phyloP scores from a whole-genome alignment of 2,888 invertebrate species.

The Drosophila recens region DNA sequence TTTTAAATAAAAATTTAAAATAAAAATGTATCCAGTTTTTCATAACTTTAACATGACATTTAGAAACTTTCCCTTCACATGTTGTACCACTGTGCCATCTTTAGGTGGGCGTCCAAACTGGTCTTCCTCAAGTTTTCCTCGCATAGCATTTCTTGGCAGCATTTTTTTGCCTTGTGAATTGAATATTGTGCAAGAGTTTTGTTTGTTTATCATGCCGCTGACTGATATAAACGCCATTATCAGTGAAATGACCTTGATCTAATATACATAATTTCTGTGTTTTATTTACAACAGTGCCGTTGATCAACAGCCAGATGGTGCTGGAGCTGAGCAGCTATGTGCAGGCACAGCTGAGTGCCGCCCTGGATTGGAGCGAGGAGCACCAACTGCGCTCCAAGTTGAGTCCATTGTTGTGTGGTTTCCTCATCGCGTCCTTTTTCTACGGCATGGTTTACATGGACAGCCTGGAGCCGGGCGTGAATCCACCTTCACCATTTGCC shows the following conservation, averaged over 20 bases:
- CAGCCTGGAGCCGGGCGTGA: slow-evolving; percentile 87
- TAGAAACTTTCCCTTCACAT: too few species aligned
- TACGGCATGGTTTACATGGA: slow-evolving; percentile 88
- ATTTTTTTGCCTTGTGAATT: slow-evolving; percentile 6
- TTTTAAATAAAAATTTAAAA: too few species aligned
- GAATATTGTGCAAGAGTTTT: neutral
- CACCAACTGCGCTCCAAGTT: slow-evolving; percentile 70
- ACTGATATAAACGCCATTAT: slow-evolving; percentile 27
- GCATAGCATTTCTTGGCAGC: slow-evolving; percentile 13
- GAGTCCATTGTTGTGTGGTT: slow-evolving; percentile 85
- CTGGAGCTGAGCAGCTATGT: slow-evolving; percentile 64
- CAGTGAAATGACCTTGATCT: slow-evolving; percentile 43
- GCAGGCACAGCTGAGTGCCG: slow-evolving; percentile 65
- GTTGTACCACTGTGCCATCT: slow-evolving; percentile 23
- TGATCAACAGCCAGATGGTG: slow-evolving; percentile 64
- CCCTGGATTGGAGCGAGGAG: slow-evolving; percentile 70
- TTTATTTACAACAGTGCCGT: slow-evolving; percentile 68
- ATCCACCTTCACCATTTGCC: slow-evolving; percentile 87
- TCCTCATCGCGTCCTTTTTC: slow-evolving; percentile 86
- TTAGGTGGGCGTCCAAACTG: slow-evolving; percentile 43
- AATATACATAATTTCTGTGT: slow-evolving; percentile 39
- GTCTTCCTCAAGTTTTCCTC: slow-evolving; percentile 38
- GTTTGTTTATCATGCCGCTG: slow-evolving; percentile 34
- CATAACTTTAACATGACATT: too few species aligned
- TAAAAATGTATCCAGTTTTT: too few species aligned